phyloP scores from a whole-genome alignment of 2,797 vertebrate species.

The Sibirionetta formosa region DNA sequence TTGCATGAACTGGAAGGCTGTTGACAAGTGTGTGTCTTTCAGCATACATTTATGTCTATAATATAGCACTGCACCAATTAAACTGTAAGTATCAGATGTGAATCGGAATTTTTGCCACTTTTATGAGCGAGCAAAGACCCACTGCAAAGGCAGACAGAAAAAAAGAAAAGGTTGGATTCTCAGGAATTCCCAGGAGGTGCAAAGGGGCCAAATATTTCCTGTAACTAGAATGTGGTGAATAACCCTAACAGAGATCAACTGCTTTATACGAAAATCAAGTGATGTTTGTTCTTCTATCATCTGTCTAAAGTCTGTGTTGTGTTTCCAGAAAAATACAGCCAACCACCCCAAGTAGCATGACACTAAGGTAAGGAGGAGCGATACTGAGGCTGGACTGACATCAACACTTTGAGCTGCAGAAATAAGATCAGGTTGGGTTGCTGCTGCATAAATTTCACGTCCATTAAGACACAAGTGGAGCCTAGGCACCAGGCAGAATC shows the following conservation, averaged over 20 bases:
- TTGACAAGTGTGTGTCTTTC: neutral
- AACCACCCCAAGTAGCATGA: neutral
- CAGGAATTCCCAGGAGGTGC: neutral
- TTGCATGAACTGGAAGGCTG: neutral
- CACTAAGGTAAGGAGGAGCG: neutral
- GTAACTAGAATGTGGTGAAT: neutral
- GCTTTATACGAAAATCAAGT: neutral
- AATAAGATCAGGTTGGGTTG: neutral
- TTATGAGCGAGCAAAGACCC: neutral
- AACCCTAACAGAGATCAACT: neutral
- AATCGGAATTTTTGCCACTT: neutral
- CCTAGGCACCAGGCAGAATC: neutral
- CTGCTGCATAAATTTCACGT: neutral
- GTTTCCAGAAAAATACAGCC: neutral
- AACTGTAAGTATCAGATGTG: neutral
- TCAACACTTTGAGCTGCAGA: neutral
- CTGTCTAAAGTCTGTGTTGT: neutral
- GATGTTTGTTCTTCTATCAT: neutral
- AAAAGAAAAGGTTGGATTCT: neutral
- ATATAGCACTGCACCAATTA: neutral
- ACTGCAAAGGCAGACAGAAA: neutral
- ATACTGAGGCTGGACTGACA: neutral
- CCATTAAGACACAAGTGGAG: neutral
- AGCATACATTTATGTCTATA: rapidly evolving
- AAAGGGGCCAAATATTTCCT: neutral